These are phyloP conservation scores for Mythimna ferrago DNA, from an alignment of 2,888 invertebrate genomes.

Conservation along the genomic window DNA sequence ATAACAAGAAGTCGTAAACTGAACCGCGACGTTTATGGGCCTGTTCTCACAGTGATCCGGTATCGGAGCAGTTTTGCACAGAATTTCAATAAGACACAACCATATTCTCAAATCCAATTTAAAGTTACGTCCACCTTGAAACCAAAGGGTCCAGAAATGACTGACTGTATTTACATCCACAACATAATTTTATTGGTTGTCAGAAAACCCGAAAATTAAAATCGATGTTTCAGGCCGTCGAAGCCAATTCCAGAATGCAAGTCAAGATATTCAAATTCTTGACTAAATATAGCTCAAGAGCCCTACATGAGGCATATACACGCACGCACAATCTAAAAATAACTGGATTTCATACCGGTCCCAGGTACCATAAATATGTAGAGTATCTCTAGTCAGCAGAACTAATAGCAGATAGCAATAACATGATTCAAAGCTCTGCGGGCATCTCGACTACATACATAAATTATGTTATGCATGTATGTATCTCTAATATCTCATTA, in stretches of 20 bases:
- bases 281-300: constrained; percentile 29
- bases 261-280: constrained; percentile 22
- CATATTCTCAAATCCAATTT: constrained; percentile 42
- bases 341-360: constrained; percentile 52
- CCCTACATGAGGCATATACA: constrained; percentile 16
- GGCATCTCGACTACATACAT: constrained; percentile 75
- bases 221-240: background rate
- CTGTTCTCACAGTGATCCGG: constrained; percentile 79
- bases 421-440: constrained; percentile 79
- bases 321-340: constrained; percentile 49
- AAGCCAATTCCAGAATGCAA: background rate
- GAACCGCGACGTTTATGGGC: constrained; percentile 76
- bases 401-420: constrained; percentile 76
- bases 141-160: background rate
- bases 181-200: background rate
- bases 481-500: constrained; percentile 78
- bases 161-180: background rate
- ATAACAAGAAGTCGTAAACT: constrained; percentile 82
- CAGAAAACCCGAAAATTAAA: background rate
- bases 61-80: constrained; percentile 72
- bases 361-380: constrained; percentile 54
- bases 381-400: constrained; percentile 70
- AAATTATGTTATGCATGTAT: constrained; percentile 64
- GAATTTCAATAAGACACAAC: constrained; percentile 67
- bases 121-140: constrained; percentile 22